Evolutionary conservation across 2,113 vertebrate genomes (phyloP), one percentile per base, ranked within the genome.

Genomic region (Oncorhynchus clarkii): DNA sequence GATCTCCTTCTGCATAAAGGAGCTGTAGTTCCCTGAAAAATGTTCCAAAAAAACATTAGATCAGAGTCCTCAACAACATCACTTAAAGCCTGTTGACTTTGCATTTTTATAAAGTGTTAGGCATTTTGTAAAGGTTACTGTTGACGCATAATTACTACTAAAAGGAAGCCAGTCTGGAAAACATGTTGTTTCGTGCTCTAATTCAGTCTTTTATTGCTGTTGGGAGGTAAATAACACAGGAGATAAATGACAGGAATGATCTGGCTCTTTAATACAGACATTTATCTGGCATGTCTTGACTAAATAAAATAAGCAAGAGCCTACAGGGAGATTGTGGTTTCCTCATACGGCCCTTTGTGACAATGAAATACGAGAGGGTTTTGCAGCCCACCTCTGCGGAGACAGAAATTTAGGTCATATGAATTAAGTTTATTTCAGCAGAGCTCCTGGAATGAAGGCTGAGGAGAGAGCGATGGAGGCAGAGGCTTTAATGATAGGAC

Each of bases 1-100:
- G 82, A 99, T 99, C 75, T 99, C 98, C 86, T 99, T 99, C 92
- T 99, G 97, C 98, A 99, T 99, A 88, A 98, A 99, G 0, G 97
- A 96, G 83, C 97, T 98, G 93, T 94, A 99, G 91, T 99, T 99
- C 45, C 98, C 97, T 99, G 83, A 0, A 67, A 79, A 67, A 78
- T 18, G 71, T 83, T 22, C 5, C 13, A 34, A 70, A 39, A 39
- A 57, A 7, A 48, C 12, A 13, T 4, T 62, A 84, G 54, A 75
- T 75, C 34, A 87, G 80, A 13, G 39, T 12, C 79, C 71, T 2
- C 75, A 84, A 60, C 22, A 78, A 13, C 29, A 68, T 24, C 64
- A 26, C 67, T 26, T 72, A 18, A 66, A 76, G 16, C 7, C 16
- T 31, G 27, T 7, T 20, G 29, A 3, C n/a, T 62, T 62, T 7